phyloP scores from a whole-genome alignment of 1,140 invertebrate species.

The Diabrotica virgifera region DNA sequence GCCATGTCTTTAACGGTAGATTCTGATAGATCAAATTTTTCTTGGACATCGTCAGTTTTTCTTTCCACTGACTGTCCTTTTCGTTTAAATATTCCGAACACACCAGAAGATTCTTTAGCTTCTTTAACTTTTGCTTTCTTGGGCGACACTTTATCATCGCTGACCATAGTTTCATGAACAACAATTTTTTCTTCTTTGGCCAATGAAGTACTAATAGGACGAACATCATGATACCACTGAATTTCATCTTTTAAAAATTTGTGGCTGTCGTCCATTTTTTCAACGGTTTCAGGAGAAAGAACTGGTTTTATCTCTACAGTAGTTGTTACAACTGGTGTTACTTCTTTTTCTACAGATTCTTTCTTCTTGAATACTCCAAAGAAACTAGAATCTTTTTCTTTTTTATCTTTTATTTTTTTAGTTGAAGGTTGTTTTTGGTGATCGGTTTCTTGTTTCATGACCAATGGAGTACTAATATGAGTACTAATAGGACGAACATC shows the following conservation, averaged over 20 bases:
- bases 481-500: constrained; percentile 13
- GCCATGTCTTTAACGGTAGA: constrained; percentile 13
- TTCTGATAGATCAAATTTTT: neutral
- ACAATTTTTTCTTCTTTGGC: neutral
- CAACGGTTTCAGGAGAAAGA: neutral
- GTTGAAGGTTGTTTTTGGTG: neutral
- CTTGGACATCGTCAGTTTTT: neutral
- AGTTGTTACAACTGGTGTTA: no score
- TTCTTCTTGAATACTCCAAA: constrained; percentile 4
- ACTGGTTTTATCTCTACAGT: neutral
- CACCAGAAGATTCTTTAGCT: neutral
- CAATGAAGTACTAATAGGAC: neutral
- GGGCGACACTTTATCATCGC: neutral
- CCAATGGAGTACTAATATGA: neutral
- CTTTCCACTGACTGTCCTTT: constrained; percentile 12
- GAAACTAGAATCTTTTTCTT: neutral
- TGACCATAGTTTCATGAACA: neutral
- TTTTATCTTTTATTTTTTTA: constrained; percentile 4
- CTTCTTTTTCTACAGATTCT: neutral
- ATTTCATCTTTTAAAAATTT: constrained; percentile 21
- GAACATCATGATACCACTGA: constrained; percentile 19
- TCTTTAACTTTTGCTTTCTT: constrained; percentile 11
- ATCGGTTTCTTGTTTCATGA: neutral
- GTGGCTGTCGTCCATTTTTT: constrained; percentile 16
- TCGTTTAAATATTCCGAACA: constrained; percentile 4